Conservation (phyloP, 2,888 invertebrate genomes). For the Neoaliturus tenellus region DNA sequence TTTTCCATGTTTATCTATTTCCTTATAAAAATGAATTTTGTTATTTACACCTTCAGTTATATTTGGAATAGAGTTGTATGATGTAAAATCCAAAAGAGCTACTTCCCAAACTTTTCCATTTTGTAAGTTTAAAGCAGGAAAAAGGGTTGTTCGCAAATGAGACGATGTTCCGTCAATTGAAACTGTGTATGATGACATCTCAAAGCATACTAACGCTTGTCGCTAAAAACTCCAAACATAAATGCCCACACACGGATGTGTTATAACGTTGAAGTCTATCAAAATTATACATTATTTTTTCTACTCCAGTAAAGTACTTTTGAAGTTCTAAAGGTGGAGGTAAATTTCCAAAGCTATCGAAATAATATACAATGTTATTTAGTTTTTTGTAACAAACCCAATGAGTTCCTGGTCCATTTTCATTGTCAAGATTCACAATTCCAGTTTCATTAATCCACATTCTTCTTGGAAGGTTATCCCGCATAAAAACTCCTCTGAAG, state of each 20-base stretch:
- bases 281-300: slow-evolving; percentile 12
- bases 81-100: too few species aligned
- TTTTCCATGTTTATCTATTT: too few species aligned
- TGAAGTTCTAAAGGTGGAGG: background rate
- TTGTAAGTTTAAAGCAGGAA: too few species aligned
- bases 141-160: background rate
- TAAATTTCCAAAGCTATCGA: slow-evolving; percentile 43
- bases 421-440: slow-evolving; percentile 11
- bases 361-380: slow-evolving; percentile 4
- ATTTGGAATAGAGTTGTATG: too few species aligned
- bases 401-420: background rate
- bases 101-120: too few species aligned
- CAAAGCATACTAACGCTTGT: slow-evolving; percentile 1
- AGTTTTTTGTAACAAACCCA: background rate
- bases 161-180: background rate
- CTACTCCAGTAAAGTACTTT: background rate
- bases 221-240: slow-evolving; percentile 45
- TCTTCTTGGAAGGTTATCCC: background rate
- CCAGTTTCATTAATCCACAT: slow-evolving; percentile 12
- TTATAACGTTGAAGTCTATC: background rate
- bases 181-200: slow-evolving; percentile 42
- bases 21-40: too few species aligned
- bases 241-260: slow-evolving; percentile 5
- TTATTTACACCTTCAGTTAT: too few species aligned
- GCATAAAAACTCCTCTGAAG: slow-evolving; percentile 13